These are phyloP conservation scores for Solea senegalensis DNA, from an alignment of 2,113 vertebrate species.

Conservation along the genomic window DNA sequence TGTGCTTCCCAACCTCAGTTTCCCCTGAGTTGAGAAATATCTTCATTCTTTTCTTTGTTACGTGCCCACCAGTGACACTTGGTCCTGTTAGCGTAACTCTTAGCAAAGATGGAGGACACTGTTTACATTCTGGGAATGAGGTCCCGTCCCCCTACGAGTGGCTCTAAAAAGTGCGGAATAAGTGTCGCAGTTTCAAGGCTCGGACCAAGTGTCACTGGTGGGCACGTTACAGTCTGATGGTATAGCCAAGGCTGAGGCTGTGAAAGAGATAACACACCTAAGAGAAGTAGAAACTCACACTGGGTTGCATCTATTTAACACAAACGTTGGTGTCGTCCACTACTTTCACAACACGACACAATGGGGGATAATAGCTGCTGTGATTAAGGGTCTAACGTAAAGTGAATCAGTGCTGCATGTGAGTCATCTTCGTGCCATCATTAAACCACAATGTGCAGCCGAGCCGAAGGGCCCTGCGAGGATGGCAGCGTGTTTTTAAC, in stretches of 20 bases:
- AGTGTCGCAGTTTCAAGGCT: too few species aligned
- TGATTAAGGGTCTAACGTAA: slow-evolving; percentile 63
- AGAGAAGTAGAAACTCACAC: slow-evolving; percentile 16
- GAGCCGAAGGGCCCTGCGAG: slow-evolving; percentile 62
- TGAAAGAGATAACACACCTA: slow-evolving; percentile 7
- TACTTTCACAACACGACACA: slow-evolving; percentile 45
- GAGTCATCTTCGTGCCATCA: slow-evolving; percentile 67
- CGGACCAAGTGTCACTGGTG: too few species aligned
- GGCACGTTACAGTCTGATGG: background rate
- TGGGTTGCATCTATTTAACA: slow-evolving; percentile 24
- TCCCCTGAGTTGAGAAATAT: too few species aligned
- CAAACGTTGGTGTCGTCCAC: slow-evolving; percentile 23
- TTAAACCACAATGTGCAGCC: slow-evolving; percentile 64
- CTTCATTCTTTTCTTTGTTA: too few species aligned
- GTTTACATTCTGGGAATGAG: too few species aligned
- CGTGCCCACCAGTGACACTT: too few species aligned
- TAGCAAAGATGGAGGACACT: too few species aligned
- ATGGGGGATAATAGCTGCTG: slow-evolving; percentile 47
- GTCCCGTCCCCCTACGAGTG: too few species aligned
- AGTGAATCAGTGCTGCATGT: slow-evolving; percentile 65
- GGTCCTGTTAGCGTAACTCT: too few species aligned
- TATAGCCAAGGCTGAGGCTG: background rate
- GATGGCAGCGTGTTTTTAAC: slow-evolving; percentile 66
- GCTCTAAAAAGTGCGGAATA: too few species aligned
- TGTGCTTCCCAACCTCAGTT: too few species aligned